phyloP scores from a whole-genome alignment of 2,797 vertebrate species.

The Dromococcyx pavoninus region DNA sequence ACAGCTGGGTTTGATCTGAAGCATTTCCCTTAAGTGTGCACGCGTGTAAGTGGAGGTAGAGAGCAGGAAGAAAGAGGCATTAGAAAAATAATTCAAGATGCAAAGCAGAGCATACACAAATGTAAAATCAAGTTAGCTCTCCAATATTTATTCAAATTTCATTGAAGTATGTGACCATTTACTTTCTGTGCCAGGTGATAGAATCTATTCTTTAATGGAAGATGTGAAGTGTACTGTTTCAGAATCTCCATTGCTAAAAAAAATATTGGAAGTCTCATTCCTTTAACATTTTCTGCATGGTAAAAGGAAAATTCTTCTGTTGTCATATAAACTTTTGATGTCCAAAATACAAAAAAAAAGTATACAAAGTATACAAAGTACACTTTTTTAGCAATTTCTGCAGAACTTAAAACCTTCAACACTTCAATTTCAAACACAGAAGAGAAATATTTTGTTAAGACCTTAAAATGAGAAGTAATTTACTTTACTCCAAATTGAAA shows the following conservation, averaged over 20 bases:
- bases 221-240: not conserved
- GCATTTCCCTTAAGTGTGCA: fast-evolving
- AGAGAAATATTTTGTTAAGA: too few relatives aligned
- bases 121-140: not conserved
- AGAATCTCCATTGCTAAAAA: not conserved
- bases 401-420: not conserved
- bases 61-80: not conserved
- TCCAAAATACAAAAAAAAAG: not conserved
- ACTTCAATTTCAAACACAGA: too few relatives aligned
- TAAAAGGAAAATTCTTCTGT: not conserved
- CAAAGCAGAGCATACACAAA: not conserved
- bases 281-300: not conserved
- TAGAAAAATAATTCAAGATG: not conserved
- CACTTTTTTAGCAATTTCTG: not conserved
- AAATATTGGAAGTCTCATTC: not conserved
- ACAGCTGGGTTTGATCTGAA: not conserved
- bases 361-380: too few relatives aligned
- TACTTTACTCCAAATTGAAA: too few relatives aligned
- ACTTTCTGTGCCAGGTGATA: not conserved
- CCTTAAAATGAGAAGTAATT: too few relatives aligned
- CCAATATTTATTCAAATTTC: not conserved
- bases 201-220: not conserved
- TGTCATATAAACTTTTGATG: not conserved
- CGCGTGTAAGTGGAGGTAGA: not conserved
- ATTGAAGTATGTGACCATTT: not conserved